Evolutionary conservation across 1,140 invertebrate species (phyloP).

Genomic region (Atta cephalotes): DNA sequence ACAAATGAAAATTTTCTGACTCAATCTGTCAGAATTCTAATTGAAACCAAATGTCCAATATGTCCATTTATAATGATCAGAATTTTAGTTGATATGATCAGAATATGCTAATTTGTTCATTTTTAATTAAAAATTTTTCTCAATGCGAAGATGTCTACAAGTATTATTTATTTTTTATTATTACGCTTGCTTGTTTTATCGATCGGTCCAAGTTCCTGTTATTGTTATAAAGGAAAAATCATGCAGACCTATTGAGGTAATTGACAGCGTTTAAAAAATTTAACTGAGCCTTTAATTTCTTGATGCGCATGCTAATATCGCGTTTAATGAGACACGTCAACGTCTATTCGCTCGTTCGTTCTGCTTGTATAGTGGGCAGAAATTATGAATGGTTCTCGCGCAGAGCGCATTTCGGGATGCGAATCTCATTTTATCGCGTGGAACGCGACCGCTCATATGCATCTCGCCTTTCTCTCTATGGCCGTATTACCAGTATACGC

Average conservation of each 20-base stretch:
- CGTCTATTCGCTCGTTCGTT: slow-evolving; percentile 7
- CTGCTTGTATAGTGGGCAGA: slow-evolving; percentile 10
- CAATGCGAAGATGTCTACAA: no score
- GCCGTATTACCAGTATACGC: slow-evolving; percentile 9
- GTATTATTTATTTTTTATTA: not conserved
- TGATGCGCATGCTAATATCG: slow-evolving; percentile 19
- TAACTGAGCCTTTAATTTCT: slow-evolving; percentile 28
- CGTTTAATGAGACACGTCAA: slow-evolving; percentile 38
- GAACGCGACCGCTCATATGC: not conserved
- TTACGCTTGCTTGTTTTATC: not conserved
- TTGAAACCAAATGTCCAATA: no score
- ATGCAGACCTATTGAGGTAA: no score
- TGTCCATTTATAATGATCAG: no score
- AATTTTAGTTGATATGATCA: no score
- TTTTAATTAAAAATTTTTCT: no score
- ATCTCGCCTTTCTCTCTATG: not conserved
- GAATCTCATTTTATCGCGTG: slow-evolving; percentile 47
- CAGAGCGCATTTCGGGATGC: slow-evolving; percentile 30
- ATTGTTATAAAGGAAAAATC: not conserved
- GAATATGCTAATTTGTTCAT: no score
- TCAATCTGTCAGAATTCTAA: no score
- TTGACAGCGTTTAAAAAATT: slow-evolving; percentile 20
- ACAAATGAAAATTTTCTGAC: no score
- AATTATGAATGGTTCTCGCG: slow-evolving; percentile 47
- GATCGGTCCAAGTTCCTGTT: not conserved